A percentile compares a stretch with the other conserved stretches of the same genome.
phyloP scores from a whole-genome alignment of 2,797 vertebrate genomes.

The Sparus aurata region DNA sequence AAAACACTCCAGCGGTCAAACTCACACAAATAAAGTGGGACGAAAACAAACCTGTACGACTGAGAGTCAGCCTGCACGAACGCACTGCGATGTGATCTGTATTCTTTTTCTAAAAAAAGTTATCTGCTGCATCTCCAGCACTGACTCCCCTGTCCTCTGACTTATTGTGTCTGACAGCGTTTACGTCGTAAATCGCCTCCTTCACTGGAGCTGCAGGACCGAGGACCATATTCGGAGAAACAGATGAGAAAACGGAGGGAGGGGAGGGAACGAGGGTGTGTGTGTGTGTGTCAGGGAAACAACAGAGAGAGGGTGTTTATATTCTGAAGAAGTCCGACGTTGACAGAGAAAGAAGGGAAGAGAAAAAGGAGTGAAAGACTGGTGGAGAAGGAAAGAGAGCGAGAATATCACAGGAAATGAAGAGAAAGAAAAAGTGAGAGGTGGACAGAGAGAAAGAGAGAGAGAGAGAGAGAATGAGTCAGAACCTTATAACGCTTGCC shows the following conservation, averaged over 20 bases:
- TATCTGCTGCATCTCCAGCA: conserved; percentile 52
- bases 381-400: background rate
- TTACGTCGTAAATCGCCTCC: conserved; percentile 49
- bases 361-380: background rate
- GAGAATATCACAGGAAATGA: conserved; percentile 21
- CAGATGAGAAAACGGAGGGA: conserved; percentile 37
- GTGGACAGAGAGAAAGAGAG: conserved; percentile 43
- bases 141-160: conserved; percentile 32
- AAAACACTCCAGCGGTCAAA: background rate
- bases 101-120: conserved; percentile 5
- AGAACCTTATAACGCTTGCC: conserved; percentile 66
- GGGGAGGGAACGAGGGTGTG: conserved; percentile 1
- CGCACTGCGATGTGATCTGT: background rate
- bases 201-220: conserved; percentile 40
- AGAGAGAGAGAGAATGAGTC: conserved; percentile 76
- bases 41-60: background rate
- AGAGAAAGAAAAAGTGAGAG: conserved; percentile 15
- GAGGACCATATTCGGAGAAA: conserved; percentile 57
- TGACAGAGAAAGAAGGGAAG: conserved; percentile 5
- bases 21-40: background rate
- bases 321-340: background rate
- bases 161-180: conserved; percentile 38
- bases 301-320: conserved; percentile 23
- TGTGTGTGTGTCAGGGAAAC: conserved; percentile 1
- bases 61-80: background rate